phyloP scores from a whole-genome alignment of 92 coral and sea anemone genomes.

The Palythoa caribaeorum region DNA sequence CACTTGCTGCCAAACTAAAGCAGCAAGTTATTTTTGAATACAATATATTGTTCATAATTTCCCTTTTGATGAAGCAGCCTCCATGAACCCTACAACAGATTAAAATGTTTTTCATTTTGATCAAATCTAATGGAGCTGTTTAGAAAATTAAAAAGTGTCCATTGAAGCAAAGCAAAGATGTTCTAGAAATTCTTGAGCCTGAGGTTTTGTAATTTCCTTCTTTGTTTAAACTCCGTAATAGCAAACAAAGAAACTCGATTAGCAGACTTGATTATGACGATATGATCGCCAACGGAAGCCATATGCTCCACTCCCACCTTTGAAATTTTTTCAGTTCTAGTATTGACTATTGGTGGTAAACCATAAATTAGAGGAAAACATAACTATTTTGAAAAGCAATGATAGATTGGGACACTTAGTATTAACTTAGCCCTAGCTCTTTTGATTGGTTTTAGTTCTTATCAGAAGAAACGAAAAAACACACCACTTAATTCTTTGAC shows the following conservation, averaged over 20 bases:
- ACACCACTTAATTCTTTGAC: conserved; percentile 4
- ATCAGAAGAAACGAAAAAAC: conserved; percentile 36
- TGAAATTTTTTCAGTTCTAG: neutral
- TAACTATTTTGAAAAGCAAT: neutral
- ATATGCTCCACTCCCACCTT: conserved; percentile 7
- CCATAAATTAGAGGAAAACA: neutral
- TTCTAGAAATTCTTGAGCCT: conserved; percentile 19
- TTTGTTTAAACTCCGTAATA: conserved; percentile 22
- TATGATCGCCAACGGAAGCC: conserved; percentile 34
- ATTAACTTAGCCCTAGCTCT: neutral
- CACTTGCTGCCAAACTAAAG: neutral
- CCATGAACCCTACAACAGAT: neutral
- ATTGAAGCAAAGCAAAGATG: conserved; percentile 19
- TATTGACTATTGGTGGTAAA: neutral
- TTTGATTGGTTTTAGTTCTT: conserved; percentile 13
- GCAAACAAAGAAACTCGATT: conserved; percentile 37
- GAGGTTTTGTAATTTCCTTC: conserved; percentile 35
- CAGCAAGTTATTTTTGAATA: conserved; percentile 2
- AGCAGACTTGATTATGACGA: conserved; percentile 27
- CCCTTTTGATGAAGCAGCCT: neutral
- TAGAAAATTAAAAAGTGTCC: conserved; percentile 24
- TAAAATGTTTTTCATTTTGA: neutral
- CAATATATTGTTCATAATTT: neutral
- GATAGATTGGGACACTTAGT: conserved; percentile 15
- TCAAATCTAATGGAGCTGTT: conserved; percentile 3